Evolutionary conservation across 2,888 invertebrate species (phyloP).

Genomic region (Sminthurinus aureus): DNA sequence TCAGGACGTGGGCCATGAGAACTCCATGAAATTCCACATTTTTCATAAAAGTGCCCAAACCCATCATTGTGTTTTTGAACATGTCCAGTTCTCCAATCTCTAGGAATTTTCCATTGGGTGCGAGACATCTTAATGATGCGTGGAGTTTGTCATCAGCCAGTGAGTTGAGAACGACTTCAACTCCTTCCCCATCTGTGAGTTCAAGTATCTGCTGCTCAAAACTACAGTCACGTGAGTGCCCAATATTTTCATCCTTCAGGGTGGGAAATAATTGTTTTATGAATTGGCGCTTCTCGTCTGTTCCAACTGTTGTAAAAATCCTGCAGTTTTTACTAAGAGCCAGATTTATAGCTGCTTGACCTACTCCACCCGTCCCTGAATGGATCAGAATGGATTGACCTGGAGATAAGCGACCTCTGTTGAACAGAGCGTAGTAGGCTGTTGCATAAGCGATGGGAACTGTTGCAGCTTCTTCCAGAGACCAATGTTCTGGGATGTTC

Average conservation of each 20-base stretch:
- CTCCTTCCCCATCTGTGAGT: conserved; percentile 84
- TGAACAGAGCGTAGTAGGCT: conserved; percentile 70
- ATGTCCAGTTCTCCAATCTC: conserved; percentile 71
- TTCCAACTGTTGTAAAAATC: conserved; percentile 76
- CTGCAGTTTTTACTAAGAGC: conserved; percentile 72
- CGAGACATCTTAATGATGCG: conserved; percentile 72
- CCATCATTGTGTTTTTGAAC: conserved; percentile 67
- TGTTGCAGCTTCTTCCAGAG: conserved; percentile 72
- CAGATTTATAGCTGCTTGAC: conserved; percentile 79
- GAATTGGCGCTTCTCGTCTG: conserved; percentile 85
- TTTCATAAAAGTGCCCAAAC: conserved; percentile 90
- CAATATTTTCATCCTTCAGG: conserved; percentile 73
- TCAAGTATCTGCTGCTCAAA: conserved; percentile 71
- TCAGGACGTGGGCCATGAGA: conserved; percentile 81
- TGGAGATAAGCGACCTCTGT: conserved; percentile 67
- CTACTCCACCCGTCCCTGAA: conserved; percentile 76
- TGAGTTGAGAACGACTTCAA: conserved; percentile 90
- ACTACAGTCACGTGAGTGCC: conserved; percentile 70
- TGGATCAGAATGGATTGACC: conserved; percentile 67
- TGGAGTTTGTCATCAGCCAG: conserved; percentile 71
- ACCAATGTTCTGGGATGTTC: conserved; percentile 72
- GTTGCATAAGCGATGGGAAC: conserved; percentile 73
- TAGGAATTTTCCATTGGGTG: conserved; percentile 73
- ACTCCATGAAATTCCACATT: conserved; percentile 98
- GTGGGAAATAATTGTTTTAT: conserved; percentile 86